Evolutionary conservation across 2,797 vertebrate genomes (phyloP).

Genomic region (Melanitta fusca): DNA sequence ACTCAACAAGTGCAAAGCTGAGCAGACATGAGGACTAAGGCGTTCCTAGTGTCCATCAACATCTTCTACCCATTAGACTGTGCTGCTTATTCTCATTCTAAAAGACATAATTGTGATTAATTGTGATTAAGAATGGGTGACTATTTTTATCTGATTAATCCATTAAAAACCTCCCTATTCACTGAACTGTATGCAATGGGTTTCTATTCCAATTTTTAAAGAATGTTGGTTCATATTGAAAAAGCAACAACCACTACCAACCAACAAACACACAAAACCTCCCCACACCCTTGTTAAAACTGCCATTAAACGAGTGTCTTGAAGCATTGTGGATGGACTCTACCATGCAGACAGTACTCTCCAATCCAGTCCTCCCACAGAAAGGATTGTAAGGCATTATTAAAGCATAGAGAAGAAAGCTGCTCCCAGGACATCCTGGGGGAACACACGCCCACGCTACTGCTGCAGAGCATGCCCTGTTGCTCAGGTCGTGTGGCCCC

Average conservation of each 20-base stretch:
- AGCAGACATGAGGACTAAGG: background rate
- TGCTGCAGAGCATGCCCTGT: background rate
- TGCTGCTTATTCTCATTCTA: background rate
- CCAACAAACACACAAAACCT: too few relatives aligned
- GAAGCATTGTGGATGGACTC: background rate
- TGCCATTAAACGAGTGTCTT: background rate
- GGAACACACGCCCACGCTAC: background rate
- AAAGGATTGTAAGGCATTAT: background rate
- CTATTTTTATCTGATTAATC: background rate
- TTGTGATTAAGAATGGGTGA: background rate
- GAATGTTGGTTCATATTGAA: background rate
- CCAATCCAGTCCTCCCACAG: background rate
- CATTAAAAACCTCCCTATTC: background rate
- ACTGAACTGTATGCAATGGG: background rate
- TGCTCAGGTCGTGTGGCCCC: background rate
- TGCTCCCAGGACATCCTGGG: background rate
- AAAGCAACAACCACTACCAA: background rate
- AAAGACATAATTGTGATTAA: background rate
- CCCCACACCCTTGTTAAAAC: background rate
- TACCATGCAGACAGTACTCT: background rate
- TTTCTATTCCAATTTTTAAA: background rate
- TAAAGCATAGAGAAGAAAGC: background rate
- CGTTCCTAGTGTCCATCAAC: background rate
- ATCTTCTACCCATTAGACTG: background rate
- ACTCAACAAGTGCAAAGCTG: background rate